These are phyloP conservation scores for Tapirus terrestris DNA, from an alignment of 2,113 vertebrate species.

Conservation along the genomic window DNA sequence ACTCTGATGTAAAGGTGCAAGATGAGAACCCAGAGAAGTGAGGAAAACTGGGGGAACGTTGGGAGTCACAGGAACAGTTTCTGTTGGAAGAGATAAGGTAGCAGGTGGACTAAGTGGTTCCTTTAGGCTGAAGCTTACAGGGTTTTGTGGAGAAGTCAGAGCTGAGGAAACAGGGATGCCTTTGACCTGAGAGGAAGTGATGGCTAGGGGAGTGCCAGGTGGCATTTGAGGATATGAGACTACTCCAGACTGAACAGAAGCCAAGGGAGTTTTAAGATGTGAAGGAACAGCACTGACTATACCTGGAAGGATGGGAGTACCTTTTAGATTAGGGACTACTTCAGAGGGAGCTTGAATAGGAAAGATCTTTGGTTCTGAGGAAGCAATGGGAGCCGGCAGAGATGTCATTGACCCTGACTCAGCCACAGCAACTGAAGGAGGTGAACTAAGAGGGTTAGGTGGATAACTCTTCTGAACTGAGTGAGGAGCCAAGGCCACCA, in stretches of 20 bases:
- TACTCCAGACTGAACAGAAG: slow-evolving; percentile 34
- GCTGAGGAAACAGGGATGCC: slow-evolving; percentile 32
- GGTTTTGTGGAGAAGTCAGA: slow-evolving; percentile 47
- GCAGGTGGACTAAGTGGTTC: slow-evolving; percentile 35
- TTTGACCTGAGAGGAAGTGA: slow-evolving; percentile 48
- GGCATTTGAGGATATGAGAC: slow-evolving; percentile 12
- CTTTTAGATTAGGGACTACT: slow-evolving; percentile 14
- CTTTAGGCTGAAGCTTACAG: slow-evolving; percentile 27
- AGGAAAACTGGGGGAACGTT: not conserved
- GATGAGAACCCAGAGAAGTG: not conserved
- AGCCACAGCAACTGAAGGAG: not conserved
- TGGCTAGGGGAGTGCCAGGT: not conserved
- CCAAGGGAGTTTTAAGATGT: slow-evolving; percentile 6
- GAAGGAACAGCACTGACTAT: slow-evolving; percentile 30
- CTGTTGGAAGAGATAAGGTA: not conserved
- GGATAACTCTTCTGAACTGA: slow-evolving; percentile 64
- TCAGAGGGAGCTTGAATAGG: slow-evolving; percentile 29
- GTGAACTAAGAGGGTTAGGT: not conserved
- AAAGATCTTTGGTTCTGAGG: slow-evolving; percentile 54
- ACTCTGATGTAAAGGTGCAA: slow-evolving; percentile 53
- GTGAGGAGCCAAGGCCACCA: slow-evolving; percentile 75
- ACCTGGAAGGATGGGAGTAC: not conserved
- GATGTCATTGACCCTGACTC: slow-evolving; percentile 14
- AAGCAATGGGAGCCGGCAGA: not conserved
- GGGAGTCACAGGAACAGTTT: not conserved